Evolutionary conservation across 2,113 vertebrate species (phyloP), one percentile per base, ranked within the genome.

Genomic region (Platichthys flesus): DNA sequence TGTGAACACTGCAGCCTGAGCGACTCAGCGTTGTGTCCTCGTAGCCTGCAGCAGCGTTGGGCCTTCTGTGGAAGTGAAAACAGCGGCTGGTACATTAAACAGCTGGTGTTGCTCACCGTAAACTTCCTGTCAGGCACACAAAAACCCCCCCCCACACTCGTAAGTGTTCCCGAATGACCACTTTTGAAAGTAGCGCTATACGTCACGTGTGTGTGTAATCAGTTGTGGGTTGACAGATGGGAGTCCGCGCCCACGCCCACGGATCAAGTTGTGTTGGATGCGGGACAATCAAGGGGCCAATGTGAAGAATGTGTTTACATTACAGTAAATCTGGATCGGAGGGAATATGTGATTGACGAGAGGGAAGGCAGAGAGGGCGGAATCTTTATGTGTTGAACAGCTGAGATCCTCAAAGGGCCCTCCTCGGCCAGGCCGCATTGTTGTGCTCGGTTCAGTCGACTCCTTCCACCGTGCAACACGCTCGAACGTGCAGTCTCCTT

Each of bases 401-500:
- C 91, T 92, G 90, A 92, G 81, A 86, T 85, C 74, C 20, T 89
- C 84, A 83, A 84, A 82, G 67, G 18, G 66, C 70, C 52, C 31
- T n/a, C 62, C 40, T 20, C 58, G 16, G 56, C 68, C 78, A 54
- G 78, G 58, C 78, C 65, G 67, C 81, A 79, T 84, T 83, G 57
- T 84, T 78, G 77, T 72, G 71, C 86, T 89, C 84, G 69, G 69
- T 72, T 80, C 62, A 78, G 76, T 70, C 64, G 71, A 31, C 78
- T 83, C 66, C 79, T 85, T 76, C 73, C 71, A 59, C 77, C 13
- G 13, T 67, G 74, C 65, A 77, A 73, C 88, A 72, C 88, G 90
- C 76, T 82, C 77, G 71, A 85, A 88, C 86, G 74, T 90, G 88
- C 82, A 58, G 87, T 91, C 72, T 80, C 89, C 86, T 81, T 90